These are phyloP conservation scores for Serinus canaria DNA, from an alignment of 2,113 vertebrate species.

Conservation along the genomic window DNA sequence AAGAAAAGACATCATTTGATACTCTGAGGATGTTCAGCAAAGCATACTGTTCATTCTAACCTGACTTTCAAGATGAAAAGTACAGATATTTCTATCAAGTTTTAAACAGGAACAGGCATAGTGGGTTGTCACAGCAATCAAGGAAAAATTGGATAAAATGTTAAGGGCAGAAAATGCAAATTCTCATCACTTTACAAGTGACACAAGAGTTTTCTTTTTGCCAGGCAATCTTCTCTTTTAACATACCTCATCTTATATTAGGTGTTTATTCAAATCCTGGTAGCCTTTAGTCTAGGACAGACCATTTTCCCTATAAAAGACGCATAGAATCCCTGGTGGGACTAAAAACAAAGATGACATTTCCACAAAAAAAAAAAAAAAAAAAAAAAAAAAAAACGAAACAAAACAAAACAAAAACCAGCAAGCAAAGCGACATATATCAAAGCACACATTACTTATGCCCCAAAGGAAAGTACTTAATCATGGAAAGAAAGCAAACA, in stretches of 20 bases:
- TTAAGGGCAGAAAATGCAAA: background rate
- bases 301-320: background rate
- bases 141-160: background rate
- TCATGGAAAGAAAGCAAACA: background rate
- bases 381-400: background rate
- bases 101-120: background rate
- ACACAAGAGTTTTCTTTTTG: background rate
- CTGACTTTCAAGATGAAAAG: constrained; percentile 1
- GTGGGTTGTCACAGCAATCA: background rate
- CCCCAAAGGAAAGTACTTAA: background rate
- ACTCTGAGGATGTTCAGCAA: background rate
- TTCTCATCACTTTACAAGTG: background rate
- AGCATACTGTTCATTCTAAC: background rate
- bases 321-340: accelerated
- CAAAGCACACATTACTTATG: background rate
- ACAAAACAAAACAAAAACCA: background rate
- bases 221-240: background rate
- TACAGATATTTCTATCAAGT: background rate
- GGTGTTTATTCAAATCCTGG: background rate
- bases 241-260: background rate
- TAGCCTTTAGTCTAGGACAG: background rate
- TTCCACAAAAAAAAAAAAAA: background rate
- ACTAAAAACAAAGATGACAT: background rate
- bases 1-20: background rate
- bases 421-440: background rate